Evolutionary conservation across 2,888 invertebrate species (phyloP).

Genomic region (Cyclophora albipunctata): DNA sequence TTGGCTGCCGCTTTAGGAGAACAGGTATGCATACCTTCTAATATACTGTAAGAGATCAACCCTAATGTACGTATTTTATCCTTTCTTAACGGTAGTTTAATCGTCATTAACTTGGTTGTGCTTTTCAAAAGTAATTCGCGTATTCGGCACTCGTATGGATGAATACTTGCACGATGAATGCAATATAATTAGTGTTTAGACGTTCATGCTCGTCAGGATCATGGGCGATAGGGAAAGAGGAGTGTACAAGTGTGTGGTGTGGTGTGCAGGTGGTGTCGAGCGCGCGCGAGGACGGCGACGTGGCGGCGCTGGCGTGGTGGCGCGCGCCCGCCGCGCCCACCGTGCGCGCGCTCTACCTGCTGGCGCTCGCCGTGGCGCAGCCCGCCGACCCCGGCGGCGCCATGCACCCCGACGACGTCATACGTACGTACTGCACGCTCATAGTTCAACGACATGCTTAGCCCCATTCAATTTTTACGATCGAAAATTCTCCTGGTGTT

Average conservation of each 20-base stretch:
- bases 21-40: constrained; percentile 65
- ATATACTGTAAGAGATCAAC: background rate
- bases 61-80: no score
- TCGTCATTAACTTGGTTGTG: background rate
- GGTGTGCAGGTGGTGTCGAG: constrained; percentile 47
- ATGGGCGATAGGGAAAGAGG: no score
- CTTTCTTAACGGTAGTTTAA: background rate
- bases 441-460: background rate
- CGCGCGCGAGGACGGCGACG: constrained; percentile 49
- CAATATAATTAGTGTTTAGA: no score
- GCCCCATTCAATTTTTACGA: no score
- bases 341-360: constrained; percentile 58
- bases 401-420: constrained; percentile 81
- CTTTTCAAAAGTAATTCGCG: no score
- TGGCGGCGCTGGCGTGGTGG: constrained; percentile 61
- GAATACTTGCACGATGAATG: no score
- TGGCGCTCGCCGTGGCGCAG: constrained; percentile 58
- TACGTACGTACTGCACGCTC: constrained; percentile 48
- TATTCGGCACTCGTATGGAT: no score
- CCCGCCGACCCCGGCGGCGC: constrained; percentile 39
- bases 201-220: no score
- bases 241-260: no score
- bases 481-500: no score
- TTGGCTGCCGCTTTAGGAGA: constrained; percentile 87
- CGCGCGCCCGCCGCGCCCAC: constrained; percentile 61